Evolutionary conservation across 2,113 vertebrate genomes (phyloP).

Genomic region (Sceloporus tristichus): DNA sequence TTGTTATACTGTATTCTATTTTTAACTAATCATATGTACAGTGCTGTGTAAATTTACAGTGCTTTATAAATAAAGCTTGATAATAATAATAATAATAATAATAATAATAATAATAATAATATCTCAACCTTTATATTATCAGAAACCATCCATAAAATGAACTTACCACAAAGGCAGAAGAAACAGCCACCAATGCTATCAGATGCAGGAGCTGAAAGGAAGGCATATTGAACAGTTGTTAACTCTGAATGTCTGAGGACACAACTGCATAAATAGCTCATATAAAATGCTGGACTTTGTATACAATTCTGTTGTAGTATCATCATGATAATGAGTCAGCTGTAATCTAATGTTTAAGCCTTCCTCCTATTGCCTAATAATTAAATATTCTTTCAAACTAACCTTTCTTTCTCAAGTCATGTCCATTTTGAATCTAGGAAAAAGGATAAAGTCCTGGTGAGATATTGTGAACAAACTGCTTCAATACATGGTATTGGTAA

Average conservation of each 20-base stretch:
- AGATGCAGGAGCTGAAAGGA: conserved; percentile 1
- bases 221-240: conserved; percentile 8
- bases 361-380: conserved; percentile 1
- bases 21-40: too few relatives aligned
- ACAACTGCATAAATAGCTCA: not conserved
- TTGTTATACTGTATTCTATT: too few relatives aligned
- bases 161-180: conserved; percentile 17
- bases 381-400: not conserved
- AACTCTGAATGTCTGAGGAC: not conserved
- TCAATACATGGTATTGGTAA: too few relatives aligned
- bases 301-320: not conserved
- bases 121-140: not conserved
- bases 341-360: not conserved
- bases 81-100: too few relatives aligned
- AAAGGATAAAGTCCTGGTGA: too few relatives aligned
- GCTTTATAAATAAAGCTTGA: too few relatives aligned
- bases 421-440: too few relatives aligned
- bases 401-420: not conserved
- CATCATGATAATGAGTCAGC: not conserved
- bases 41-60: too few relatives aligned
- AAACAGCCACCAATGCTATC: not conserved
- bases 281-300: conserved; percentile 32
- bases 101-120: too few relatives aligned
- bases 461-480: too few relatives aligned
- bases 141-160: not conserved